Evolutionary conservation across 2,888 invertebrate genomes (phyloP).

Genomic region (Epiblema foenella): DNA sequence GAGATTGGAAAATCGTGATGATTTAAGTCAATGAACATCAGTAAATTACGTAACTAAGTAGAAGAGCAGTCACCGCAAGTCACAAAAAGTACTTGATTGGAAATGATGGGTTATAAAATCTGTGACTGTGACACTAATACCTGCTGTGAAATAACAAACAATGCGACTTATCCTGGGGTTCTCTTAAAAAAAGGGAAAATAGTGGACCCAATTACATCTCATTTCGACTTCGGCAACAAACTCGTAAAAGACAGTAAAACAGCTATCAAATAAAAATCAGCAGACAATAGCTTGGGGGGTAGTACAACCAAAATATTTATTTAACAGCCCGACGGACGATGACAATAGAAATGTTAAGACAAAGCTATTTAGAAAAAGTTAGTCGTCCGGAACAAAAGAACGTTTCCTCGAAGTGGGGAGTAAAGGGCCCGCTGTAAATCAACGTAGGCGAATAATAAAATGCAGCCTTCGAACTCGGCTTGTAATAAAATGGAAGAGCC

Average conservation of each 20-base stretch:
- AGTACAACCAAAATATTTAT: constrained; percentile 74
- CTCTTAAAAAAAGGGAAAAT: constrained; percentile 4
- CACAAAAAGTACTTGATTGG: no score
- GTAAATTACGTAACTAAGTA: neutral
- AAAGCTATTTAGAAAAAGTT: constrained; percentile 76
- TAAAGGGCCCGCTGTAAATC: constrained; percentile 67
- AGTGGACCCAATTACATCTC: constrained; percentile 31
- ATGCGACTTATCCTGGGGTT: neutral
- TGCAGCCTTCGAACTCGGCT: constrained; percentile 52
- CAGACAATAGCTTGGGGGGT: constrained; percentile 64
- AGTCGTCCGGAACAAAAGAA: constrained; percentile 72
- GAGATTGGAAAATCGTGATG: neutral
- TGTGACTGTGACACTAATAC: neutral
- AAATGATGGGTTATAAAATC: no score
- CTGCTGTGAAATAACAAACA: neutral
- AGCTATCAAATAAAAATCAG: constrained; percentile 43
- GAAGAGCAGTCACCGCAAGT: no score
- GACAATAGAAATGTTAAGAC: constrained; percentile 75
- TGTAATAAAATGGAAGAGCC: constrained; percentile 43
- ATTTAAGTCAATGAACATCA: neutral
- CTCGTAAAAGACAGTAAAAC: constrained; percentile 31
- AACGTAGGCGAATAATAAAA: constrained; percentile 70
- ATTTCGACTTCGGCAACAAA: constrained; percentile 25
- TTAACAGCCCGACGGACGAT: constrained; percentile 66
- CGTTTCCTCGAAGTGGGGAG: constrained; percentile 67